A percentile compares a stretch with the other conserved stretches of the same genome.
phyloP scores from a whole-genome alignment of 2,888 invertebrate species.

The Ferdinandea cuprea region DNA sequence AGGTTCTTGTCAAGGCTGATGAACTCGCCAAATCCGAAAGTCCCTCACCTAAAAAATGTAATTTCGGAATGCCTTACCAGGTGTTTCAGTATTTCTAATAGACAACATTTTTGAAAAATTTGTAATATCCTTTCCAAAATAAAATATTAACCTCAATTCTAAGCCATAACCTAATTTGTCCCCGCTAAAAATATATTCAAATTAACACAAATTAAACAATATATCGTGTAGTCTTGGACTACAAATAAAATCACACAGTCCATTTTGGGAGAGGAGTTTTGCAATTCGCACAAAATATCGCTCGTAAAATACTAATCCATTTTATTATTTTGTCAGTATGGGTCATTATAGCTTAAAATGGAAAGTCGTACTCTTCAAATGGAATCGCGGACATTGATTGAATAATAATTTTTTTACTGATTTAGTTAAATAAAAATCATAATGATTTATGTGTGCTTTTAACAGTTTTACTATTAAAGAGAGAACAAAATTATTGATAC shows the following conservation, averaged over 20 bases:
- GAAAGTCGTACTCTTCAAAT: slow-evolving; percentile 17
- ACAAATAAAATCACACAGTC: slow-evolving; percentile 29
- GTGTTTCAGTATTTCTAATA: too few species aligned
- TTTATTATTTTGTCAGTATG: slow-evolving; percentile 7
- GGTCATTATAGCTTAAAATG: slow-evolving; percentile 14
- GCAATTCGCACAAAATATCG: slow-evolving; percentile 27
- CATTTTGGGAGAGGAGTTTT: slow-evolving; percentile 31
- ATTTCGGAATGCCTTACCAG: too few species aligned
- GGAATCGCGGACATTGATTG: slow-evolving; percentile 21
- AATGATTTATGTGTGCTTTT: neutral
- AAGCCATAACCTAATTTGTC: slow-evolving; percentile 1
- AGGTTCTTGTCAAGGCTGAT: too few species aligned
- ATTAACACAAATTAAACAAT: slow-evolving; percentile 4
- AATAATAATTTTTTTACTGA: slow-evolving; percentile 31
- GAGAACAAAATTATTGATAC: neutral
- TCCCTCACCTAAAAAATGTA: too few species aligned
- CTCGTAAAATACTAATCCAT: slow-evolving; percentile 20
- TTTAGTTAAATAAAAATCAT: slow-evolving; percentile 1
- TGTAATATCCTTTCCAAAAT: too few species aligned
- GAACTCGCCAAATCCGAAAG: too few species aligned
- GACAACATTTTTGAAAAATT: too few species aligned
- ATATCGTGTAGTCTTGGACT: neutral
- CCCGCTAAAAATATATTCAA: neutral
- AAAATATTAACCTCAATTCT: neutral
- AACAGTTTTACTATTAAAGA: slow-evolving; percentile 5